Evolutionary conservation across 35 echinoderm and acorn worm genomes (phyloP).

Genomic region (Ptychodera flava): DNA sequence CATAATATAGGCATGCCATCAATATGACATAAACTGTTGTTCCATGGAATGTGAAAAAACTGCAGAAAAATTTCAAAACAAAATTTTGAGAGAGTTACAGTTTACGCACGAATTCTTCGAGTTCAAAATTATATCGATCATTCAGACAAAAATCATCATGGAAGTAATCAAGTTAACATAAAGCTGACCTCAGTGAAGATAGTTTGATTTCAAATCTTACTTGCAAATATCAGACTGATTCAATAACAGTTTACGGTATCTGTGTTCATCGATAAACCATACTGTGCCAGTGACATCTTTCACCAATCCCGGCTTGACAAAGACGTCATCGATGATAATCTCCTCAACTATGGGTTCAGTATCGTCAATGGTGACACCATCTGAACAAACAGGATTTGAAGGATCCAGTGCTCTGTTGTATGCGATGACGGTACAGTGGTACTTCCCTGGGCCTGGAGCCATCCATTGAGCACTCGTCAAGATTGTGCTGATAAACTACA

Average conservation of each 20-base stretch:
- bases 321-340: neutral
- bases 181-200: too few relatives aligned
- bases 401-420: constrained; percentile 32
- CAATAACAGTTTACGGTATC: neutral
- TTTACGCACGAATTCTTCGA: neutral
- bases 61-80: too few relatives aligned
- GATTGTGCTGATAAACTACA: constrained; percentile 3
- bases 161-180: neutral
- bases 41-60: too few relatives aligned
- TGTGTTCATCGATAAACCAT: constrained; percentile 20
- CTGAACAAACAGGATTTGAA: constrained; percentile 29
- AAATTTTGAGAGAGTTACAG: too few relatives aligned
- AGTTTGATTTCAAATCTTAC: constrained; percentile 7
- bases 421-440: too few relatives aligned
- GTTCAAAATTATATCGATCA: neutral
- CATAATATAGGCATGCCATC: too few relatives aligned
- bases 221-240: constrained; percentile 23
- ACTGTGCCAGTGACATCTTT: neutral
- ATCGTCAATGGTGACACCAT: too few relatives aligned
- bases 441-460: neutral
- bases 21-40: too few relatives aligned
- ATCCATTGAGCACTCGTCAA: constrained; percentile 19
- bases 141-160: neutral
- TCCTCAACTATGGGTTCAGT: constrained; percentile 11
- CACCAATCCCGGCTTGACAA: constrained; percentile 9